Evolutionary conservation across 23 tunicate species (phyloP).

Genomic region (Ciona savignyi): DNA sequence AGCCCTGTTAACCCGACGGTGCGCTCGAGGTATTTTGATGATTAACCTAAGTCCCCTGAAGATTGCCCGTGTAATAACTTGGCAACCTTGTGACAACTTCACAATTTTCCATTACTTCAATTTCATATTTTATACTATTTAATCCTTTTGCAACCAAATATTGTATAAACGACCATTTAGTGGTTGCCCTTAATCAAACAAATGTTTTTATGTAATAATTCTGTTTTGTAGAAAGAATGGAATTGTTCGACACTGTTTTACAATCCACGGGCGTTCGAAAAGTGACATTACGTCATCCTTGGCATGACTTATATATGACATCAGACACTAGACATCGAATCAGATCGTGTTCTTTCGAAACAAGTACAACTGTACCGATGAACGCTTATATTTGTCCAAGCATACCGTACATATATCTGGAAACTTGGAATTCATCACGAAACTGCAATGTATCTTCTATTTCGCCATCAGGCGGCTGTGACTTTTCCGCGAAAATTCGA

Average conservation of each 20-base stretch:
- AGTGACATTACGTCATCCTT: constrained; percentile 43
- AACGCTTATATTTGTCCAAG: constrained; percentile 11
- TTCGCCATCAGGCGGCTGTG: constrained; percentile 2
- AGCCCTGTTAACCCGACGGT: too few species aligned
- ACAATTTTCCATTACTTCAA: too few species aligned
- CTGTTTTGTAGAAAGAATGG: constrained; percentile 26
- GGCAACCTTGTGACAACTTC: too few species aligned
- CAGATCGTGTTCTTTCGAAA: constrained; percentile 10
- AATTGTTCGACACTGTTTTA: constrained; percentile 6
- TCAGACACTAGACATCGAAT: constrained; percentile 15
- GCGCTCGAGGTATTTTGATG: too few species aligned
- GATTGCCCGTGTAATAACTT: too few species aligned
- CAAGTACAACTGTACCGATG: constrained; percentile 2
- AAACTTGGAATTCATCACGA: background rate
- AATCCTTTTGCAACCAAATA: too few species aligned
- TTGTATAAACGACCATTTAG: too few species aligned
- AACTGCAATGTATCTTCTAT: background rate
- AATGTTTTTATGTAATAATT: too few species aligned
- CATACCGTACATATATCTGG: constrained; percentile 26
- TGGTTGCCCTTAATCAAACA: too few species aligned
- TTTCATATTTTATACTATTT: too few species aligned
- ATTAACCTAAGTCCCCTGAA: too few species aligned
- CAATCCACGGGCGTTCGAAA: background rate
- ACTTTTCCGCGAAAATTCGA: background rate
- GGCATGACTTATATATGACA: constrained; percentile 59